Evolutionary conservation across 1,140 invertebrate genomes (phyloP).

Genomic region (Steinernema feltiae): DNA sequence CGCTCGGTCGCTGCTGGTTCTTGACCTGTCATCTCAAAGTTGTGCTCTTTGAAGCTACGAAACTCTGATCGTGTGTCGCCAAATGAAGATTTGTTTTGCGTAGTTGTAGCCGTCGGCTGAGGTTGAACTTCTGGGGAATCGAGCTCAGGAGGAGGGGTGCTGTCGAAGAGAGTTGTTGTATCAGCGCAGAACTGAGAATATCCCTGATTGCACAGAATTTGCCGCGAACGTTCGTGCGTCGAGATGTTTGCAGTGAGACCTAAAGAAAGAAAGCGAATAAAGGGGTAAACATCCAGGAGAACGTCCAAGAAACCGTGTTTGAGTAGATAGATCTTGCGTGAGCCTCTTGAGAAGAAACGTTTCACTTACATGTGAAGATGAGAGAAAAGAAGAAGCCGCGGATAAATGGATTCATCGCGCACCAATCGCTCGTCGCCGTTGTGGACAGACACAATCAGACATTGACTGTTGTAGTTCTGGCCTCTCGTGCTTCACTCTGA

Average conservation of each 20-base stretch:
- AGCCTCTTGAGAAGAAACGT: too few species aligned
- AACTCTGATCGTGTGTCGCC: not conserved
- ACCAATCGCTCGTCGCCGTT: not conserved
- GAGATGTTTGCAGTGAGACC: not conserved
- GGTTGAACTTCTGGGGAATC: not conserved
- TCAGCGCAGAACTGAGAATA: not conserved
- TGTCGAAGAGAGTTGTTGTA: not conserved
- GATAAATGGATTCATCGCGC: not conserved
- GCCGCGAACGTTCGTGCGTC: not conserved
- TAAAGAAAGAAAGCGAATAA: not conserved
- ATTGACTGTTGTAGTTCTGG: not conserved
- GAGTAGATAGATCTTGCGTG: too few species aligned
- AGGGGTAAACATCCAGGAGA: not conserved
- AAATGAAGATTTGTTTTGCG: not conserved
- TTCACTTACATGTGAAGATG: not conserved
- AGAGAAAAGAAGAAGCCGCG: not conserved
- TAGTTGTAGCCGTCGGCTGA: not conserved
- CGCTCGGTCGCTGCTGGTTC: not conserved
- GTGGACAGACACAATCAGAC: not conserved
- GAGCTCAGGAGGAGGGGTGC: not conserved
- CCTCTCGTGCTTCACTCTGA: not conserved
- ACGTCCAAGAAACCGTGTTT: not conserved
- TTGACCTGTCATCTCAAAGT: not conserved
- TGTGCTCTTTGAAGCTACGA: constrained; percentile 10
- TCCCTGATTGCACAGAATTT: not conserved